Evolutionary conservation across 2,888 invertebrate species (phyloP), one percentile per base, ranked within the genome.

Genomic region (Stenodema calcarata): DNA sequence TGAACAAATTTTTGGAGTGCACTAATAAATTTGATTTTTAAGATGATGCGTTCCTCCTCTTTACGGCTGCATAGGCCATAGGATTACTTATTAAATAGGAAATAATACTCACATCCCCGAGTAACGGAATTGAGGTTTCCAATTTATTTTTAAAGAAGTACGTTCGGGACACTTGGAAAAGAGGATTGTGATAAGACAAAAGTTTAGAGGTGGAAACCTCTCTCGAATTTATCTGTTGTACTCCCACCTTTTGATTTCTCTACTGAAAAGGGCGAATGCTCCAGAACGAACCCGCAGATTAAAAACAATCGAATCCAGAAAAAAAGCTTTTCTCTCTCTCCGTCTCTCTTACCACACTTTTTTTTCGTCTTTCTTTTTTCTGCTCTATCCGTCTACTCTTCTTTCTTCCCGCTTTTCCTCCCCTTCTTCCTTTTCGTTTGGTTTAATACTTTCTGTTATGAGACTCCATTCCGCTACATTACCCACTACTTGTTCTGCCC

Each of bases 391-490:
- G 30, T 44, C 54, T 78, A 18, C 62, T 44, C 76, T 47, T 76
- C 78, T 23, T 42, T 73, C 44, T 83, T 28, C 14, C 83, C n/a
- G 23, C 73, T 54, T 41, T 28, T 70, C n/a, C 47, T 83, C 54
- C 30, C 80, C 42, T 35, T 14, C 23, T 69, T 79, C 62, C 78
- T 86, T 78, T 86, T 79, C 86, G 86, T 86, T 86, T 70, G 87
- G 84, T 88, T 88, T 88, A 89, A 89, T 89, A 89, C 89, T 89
- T 88, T 88, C 88, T 87, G 89, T 88, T 88, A 88, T 88, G 89
- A 87, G 87, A 87, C 89, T 87, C 87, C 88, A 87, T 88, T 89
- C 88, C 89, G 88, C 89, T 88, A 89, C 88, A 89, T 89, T 89
- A 89, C 87, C 88, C 87, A 69, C 76, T 78, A 80, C 87, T 88